Evolutionary conservation across 1,140 invertebrate species (phyloP), one percentile per base, ranked within the genome.

Genomic region (Drosophila pseudoobscura): DNA sequence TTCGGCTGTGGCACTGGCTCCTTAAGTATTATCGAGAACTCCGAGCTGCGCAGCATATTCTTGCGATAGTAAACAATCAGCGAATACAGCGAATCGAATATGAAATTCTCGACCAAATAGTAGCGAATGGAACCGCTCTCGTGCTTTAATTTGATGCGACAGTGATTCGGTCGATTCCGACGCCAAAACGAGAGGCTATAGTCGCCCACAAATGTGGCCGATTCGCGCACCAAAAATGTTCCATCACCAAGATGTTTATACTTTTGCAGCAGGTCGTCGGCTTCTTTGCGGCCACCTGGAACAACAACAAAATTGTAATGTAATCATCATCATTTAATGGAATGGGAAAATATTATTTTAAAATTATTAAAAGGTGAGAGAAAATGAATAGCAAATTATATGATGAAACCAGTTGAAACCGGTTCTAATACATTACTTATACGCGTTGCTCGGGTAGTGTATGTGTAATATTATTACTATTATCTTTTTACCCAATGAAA

Each of bases 151-250:
- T 96, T 96, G 62, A 99, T 99, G 45, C 97, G 91, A 91, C 97
- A 98, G 91, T 99, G 98, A 92, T 98, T 97, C 0, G 97, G 96
- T 89, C 95, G 95, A 17, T 95, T 96, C 87, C 97, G 95, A 9
- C 97, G 93, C 97, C 96, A 98, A 92, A 99, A 99, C 0, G 97
- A 99, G 2, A 99, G 92, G 59, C 97, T 97, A 91, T 98, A 99
- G 92, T 99, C 98, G 0, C 98, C 98, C 17, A 98, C 96, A 92
- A 99, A 99, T 0, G 98, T 99, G 29, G 98, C 97, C 91, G 97
- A 98, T 74, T 98, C 96, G 62, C 98, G 92, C 0, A 99, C 98
- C 13, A 99, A 93, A 92, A 99, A 99, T 3, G 97, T 98, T 0
- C 98, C 98, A 91, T 99, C 97, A 1, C 98, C 98, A 13, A 99